Conservation (phyloP, 1,140 invertebrate species). For the Anastrepha ludens region DNA sequence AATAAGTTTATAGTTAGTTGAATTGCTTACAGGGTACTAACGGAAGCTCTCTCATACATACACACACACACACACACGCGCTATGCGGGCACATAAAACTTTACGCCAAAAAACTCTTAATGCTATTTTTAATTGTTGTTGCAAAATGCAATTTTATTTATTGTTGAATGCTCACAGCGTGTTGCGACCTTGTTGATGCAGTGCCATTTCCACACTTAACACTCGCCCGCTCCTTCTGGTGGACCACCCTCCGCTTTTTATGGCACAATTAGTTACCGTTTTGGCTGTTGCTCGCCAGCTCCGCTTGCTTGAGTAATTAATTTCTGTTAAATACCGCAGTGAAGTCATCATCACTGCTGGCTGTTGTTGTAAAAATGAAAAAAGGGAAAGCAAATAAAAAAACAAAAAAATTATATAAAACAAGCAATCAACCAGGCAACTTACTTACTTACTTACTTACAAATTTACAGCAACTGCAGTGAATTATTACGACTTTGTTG, state of each 20-base stretch:
- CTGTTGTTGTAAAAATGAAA: not conserved
- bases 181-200: not conserved
- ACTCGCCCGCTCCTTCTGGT: not conserved
- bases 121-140: slow-evolving; percentile 39
- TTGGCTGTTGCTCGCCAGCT: slow-evolving; percentile 13
- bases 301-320: slow-evolving; percentile 32
- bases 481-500: slow-evolving; percentile 28
- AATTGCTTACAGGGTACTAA: too few species aligned
- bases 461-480: slow-evolving; percentile 42
- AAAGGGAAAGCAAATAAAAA: not conserved
- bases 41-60: not conserved
- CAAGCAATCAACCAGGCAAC: not conserved
- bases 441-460: not conserved
- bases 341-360: slow-evolving; percentile 7
- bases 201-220: not conserved
- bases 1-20: too few species aligned
- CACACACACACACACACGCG: not conserved
- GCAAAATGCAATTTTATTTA: slow-evolving; percentile 11
- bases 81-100: not conserved
- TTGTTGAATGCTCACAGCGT: not conserved
- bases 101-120: not conserved
- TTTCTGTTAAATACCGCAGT: slow-evolving; percentile 51
- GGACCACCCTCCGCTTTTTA: not conserved
- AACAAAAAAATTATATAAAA: not conserved
- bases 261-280: slow-evolving; percentile 31